These are phyloP conservation scores for Boloria selene DNA, from an alignment of 2,888 invertebrate species.

Conservation along the genomic window DNA sequence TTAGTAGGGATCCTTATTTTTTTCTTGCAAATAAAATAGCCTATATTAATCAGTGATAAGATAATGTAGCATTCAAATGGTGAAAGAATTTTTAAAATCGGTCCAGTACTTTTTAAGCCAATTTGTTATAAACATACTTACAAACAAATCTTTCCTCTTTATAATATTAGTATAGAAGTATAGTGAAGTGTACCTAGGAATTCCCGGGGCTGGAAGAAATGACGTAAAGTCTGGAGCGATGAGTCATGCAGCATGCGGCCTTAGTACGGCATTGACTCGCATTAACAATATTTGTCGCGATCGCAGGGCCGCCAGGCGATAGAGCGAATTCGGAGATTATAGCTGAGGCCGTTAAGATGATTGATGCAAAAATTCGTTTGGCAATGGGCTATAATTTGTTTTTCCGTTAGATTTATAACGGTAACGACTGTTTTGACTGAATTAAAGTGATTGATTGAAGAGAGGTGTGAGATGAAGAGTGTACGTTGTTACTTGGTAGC, in stretches of 20 bases:
- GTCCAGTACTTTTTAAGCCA: no score
- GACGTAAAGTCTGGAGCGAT: conserved; percentile 35
- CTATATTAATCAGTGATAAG: no score
- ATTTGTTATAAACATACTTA: no score
- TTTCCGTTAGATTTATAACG: conserved; percentile 37
- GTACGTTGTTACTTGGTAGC: no score
- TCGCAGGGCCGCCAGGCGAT: conserved; percentile 46
- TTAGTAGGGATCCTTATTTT: no score
- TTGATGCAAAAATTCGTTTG: conserved; percentile 66
- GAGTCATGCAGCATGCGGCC: conserved; percentile 48
- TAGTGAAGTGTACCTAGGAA: background rate
- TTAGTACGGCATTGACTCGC: conserved; percentile 63
- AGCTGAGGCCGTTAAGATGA: conserved; percentile 66
- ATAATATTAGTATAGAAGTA: no score
- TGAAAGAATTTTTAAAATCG: no score
- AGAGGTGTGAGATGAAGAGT: background rate
- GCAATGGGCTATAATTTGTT: conserved; percentile 57
- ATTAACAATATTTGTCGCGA: conserved; percentile 60
- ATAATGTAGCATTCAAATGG: no score
- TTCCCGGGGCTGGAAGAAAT: conserved; percentile 1
- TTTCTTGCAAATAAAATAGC: no score
- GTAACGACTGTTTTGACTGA: conserved; percentile 23
- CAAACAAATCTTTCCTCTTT: no score
- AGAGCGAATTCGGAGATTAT: conserved; percentile 66
- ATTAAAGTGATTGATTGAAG: conserved; percentile 12